Percentiles rank a stretch among this genome's conserved stretches.
Conservation (phyloP, 1,140 invertebrate genomes). For the Aethina tumida region DNA sequence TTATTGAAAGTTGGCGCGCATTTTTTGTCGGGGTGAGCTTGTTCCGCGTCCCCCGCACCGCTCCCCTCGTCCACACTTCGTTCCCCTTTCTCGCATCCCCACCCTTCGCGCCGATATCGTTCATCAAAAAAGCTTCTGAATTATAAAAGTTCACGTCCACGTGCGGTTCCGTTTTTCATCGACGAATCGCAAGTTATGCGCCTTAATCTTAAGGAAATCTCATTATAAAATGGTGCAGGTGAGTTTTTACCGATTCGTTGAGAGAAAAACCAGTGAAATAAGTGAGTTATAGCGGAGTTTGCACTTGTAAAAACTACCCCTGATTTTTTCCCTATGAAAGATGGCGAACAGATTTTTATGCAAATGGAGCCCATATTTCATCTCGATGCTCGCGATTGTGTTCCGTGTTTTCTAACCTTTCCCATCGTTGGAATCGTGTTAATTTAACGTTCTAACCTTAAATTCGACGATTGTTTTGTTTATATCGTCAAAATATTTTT, state of each 20-base stretch:
- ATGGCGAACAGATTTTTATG: slow-evolving; percentile 31
- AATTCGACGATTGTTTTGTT: background rate
- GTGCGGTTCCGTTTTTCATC: slow-evolving; percentile 22
- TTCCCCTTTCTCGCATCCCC: too few relatives aligned
- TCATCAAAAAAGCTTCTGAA: slow-evolving; percentile 29
- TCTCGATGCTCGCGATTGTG: too few relatives aligned
- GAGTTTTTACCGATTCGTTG: slow-evolving; percentile 10
- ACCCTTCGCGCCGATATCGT: slow-evolving; percentile 18
- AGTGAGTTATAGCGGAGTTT: slow-evolving; percentile 6
- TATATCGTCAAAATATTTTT: background rate
- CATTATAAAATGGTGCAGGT: slow-evolving; percentile 26
- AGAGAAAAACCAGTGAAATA: slow-evolving; percentile 5
- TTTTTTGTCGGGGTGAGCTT: too few relatives aligned
- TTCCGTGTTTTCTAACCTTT: background rate
- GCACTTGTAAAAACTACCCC: slow-evolving; percentile 19
- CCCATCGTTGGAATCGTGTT: background rate
- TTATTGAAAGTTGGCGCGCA: too few relatives aligned
- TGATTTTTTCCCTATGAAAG: slow-evolving; percentile 28
- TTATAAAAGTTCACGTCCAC: slow-evolving; percentile 31
- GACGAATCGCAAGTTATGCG: slow-evolving; percentile 25
- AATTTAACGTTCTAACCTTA: background rate
- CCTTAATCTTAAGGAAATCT: slow-evolving; percentile 18
- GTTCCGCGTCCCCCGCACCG: too few relatives aligned
- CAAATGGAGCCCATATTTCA: slow-evolving; percentile 19
- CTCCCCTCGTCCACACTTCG: too few relatives aligned